phyloP scores from a whole-genome alignment of 1,140 invertebrate genomes.

The Drosophila gunungcola region DNA sequence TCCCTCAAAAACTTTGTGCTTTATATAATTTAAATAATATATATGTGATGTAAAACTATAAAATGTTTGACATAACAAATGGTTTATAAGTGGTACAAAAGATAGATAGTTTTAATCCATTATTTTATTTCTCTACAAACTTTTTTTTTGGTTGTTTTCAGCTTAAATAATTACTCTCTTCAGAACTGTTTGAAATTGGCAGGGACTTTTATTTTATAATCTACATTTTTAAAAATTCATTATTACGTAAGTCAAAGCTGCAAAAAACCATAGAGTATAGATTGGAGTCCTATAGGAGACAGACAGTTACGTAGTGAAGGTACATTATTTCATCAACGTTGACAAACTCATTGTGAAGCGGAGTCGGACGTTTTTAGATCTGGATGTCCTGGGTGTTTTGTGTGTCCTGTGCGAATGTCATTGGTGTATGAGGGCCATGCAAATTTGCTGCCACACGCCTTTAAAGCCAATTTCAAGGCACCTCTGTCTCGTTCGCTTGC shows the following conservation, averaged over 20 bases:
- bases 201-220: background rate
- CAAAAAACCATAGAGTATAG: constrained; percentile 1
- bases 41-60: no score
- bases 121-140: no score
- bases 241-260: no score
- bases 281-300: background rate
- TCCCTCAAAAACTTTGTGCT: background rate
- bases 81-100: no score
- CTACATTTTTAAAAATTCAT: no score
- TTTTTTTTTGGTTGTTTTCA: no score
- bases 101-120: no score
- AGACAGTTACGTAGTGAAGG: constrained; percentile 7
- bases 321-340: constrained; percentile 78
- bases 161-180: no score
- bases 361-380: constrained; percentile 23
- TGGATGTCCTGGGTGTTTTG: constrained; percentile 20
- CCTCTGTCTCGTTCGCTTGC: constrained; percentile 1
- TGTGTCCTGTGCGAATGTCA: constrained; percentile 25
- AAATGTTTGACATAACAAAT: no score
- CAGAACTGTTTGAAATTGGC: background rate
- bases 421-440: constrained; percentile 39
- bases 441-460: constrained; percentile 67
- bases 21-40: no score
- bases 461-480: constrained; percentile 71
- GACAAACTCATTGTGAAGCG: constrained; percentile 68